Evolutionary conservation across 2,888 invertebrate genomes (phyloP).

Genomic region (Metopia argyrocephala): DNA sequence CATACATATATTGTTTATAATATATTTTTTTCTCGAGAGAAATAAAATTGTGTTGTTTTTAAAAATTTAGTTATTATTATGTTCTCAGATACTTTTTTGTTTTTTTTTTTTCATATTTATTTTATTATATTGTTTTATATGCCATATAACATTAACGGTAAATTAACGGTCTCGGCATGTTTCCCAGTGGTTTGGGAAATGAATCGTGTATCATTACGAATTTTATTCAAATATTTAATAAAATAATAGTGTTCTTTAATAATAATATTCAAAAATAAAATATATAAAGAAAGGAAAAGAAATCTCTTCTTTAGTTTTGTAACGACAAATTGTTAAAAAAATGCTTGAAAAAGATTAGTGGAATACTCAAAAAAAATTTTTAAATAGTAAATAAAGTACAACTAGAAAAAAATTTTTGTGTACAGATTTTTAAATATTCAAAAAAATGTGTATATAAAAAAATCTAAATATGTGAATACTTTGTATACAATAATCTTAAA

Average conservation of each 20-base stretch:
- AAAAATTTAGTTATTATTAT: neutral
- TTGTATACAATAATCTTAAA: too few species aligned
- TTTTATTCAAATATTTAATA: neutral
- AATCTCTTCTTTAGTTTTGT: neutral
- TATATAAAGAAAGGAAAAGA: neutral
- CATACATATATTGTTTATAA: conserved; percentile 12
- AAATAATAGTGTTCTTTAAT: neutral
- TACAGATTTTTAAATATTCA: neutral
- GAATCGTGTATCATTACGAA: neutral
- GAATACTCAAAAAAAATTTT: neutral
- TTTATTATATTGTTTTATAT: conserved; percentile 24
- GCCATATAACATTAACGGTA: conserved; percentile 10
- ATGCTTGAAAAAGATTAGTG: neutral
- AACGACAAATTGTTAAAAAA: neutral
- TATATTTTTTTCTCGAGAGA: neutral
- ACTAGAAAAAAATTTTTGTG: neutral
- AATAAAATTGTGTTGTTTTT: neutral
- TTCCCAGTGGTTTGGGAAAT: neutral
- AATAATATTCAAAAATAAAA: neutral
- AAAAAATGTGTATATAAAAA: neutral
- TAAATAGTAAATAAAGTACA: neutral
- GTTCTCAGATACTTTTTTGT: neutral
- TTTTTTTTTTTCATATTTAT: conserved; percentile 2
- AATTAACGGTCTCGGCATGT: conserved; percentile 12
- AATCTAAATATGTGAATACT: too few species aligned